Evolutionary conservation across 2,888 invertebrate genomes (phyloP), one percentile per base, ranked within the genome.

Genomic region (Xanthorhoe spadicearia): DNA sequence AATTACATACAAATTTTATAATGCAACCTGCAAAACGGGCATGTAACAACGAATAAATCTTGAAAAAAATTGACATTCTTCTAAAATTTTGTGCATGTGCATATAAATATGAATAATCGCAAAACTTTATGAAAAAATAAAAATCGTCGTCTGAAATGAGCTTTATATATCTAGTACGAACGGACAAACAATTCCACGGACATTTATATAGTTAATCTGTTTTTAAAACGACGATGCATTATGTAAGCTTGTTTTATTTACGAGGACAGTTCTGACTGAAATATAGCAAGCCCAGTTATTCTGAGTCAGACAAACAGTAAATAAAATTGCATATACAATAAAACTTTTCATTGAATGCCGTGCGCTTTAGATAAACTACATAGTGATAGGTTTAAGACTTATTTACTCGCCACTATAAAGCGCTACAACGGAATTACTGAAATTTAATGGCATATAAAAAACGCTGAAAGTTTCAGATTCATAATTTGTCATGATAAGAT

Each of bases 221-320:
- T 62, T 76, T 75, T 72, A 77, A 81, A 79, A 81, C 67, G 70
- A 60, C 62, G 65, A 69, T 80, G 75, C 80, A 80, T 80, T 80
- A 80, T 81, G 78, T 78, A 81, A 74, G 74, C 79, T 52, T 50
- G 53, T 17, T 48, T 54, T 53, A 54, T 66, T 57, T 66, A 66
- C 43, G 66, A 61, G 23, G 61, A 66, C 61, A 62, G 62, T 18
- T 28, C 19, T 53, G 62, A 66, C 62, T 62, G 62, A 66, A 55
- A 51, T 66, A 66, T 66, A 48, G 54, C 19, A n/a, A 43, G 15
- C 17, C 49, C 50, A 46, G 59, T 50, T 62, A 66, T 59, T 62
- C 17, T 60, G 65, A 61, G 55, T 65, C 60, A 65, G 49, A 57
- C 6, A 2, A n/a, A 28, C 15, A 53, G 32, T 53, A 32, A 32